Base-by-base conservation (phyloP, 2,888 invertebrate genomes). In the Yponomeuta sedellus region DNA sequence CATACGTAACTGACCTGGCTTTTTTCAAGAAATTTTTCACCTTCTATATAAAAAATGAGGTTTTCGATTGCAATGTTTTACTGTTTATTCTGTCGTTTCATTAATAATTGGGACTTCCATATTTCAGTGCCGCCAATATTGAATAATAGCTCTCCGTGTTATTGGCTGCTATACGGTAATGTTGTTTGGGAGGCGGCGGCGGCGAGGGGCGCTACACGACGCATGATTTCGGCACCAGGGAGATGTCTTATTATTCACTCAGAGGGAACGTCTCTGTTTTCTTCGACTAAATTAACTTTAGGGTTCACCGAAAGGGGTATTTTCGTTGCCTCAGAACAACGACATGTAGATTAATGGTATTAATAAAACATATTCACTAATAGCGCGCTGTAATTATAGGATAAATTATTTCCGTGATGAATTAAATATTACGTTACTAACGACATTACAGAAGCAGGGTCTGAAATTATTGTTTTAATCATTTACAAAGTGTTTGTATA, bases 161-260 rank as follows among this genome's bases (percentile, higher is more conserved):
- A 58, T 58, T 58, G 22, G 20, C 58, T 58, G 44, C 58, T 58
- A 58, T 58, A 20, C 20, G 20, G n/a, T 58, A 58, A 58, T 58
- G 22, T 58, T 58, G 58, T 12, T 20, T 19, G 58, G 19, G 10
- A 19, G 16, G 19, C 19, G 20, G 22, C 10, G 58, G 19, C 19
- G 58, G 22, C 10, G 58, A 22, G 19, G 58, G 58, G 20, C 20
- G 2, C 58, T 19, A 52, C 44, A 52, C 44, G 44, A 61, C 61
- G 71, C 75, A 80, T 80, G 82, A 83, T 80, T 80, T 77, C 77
- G 80, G 81, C 83, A 81, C 81, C 75, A 75, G 82, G 80, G 84
- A 82, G 81, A 82, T 81, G 79, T 85, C 83, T 82, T 81, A 83
- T 84, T 85, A 85, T 84, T 82, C 79, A 77, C 77, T 77, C 79